Base-by-base conservation (phyloP, 1,140 invertebrate species). In the Lordiphosa clarofinis region DNA sequence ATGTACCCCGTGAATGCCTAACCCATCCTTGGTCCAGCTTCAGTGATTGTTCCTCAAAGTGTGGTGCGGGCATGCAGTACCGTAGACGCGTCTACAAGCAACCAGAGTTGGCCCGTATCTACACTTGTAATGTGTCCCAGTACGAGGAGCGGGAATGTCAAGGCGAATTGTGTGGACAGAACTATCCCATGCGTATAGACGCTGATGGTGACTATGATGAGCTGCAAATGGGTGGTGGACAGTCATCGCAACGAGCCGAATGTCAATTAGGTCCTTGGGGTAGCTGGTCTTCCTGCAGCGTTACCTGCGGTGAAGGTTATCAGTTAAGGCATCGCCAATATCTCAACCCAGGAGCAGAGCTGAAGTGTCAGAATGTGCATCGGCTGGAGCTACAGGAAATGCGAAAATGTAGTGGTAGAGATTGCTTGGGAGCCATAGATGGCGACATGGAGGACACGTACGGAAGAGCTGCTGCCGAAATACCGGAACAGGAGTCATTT, bases 1-100 rank as follows among this genome's bases (percentile, higher is more conserved):
- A 50, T 76, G 89, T 90, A 72, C 36, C 88, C 49, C 88, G 91
- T 6, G 89, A 91, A 69, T 97, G 96, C 70, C 90, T 92, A 1
- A 90, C 95, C 3, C 92, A 91, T 10, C 88, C 92, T 0, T 98
- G 96, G 96, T 92, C 92, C 1, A 72, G 90, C 8, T 97, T 95
- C 95, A 93, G 93, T 6, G 89, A 92, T 1, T 98, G 96, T 79
- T 94, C 94, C 7, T 92, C 92, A 0, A 92, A 93, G 0, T 97
- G 96, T 81, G 95, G 96, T 0, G 91, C 90, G 38, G 96, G 96
- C 0, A 90, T 90, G 6, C 91, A 91, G 57, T 92, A 92, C 8
- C 91, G 96, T 5, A 92, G 92, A 24, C 90, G 94, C 1, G 91
- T 90, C 12, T 93, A 92, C 72, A 71, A 89, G 31, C 91, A 92